Conservation (phyloP, 2,797 vertebrate species). For the Cyclura pinguis region DNA sequence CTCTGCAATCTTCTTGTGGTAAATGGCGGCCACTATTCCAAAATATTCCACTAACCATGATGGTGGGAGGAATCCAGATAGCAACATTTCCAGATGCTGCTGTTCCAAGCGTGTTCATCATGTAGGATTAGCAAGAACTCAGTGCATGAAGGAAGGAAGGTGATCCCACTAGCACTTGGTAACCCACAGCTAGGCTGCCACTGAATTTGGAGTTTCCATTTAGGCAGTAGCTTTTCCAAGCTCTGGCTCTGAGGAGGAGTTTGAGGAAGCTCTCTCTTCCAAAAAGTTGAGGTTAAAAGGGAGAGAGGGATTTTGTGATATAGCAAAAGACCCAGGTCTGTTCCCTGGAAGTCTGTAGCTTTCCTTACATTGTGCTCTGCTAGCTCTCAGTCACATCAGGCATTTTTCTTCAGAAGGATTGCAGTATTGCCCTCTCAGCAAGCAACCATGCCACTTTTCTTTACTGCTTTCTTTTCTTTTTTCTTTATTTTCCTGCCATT, state of each 20-base stretch:
- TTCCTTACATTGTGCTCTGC: not conserved
- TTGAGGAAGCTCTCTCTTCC: too few species aligned
- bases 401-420: slow-evolving; percentile 51
- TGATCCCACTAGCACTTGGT: not conserved
- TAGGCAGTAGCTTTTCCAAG: not conserved
- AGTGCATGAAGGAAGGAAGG: not conserved
- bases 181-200: not conserved
- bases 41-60: not conserved
- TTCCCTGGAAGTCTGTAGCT: not conserved
- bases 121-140: not conserved
- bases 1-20: not conserved
- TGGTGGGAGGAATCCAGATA: too few species aligned
- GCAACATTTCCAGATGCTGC: too few species aligned
- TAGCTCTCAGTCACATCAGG: slow-evolving; percentile 15
- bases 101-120: not conserved
- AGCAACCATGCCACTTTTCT: slow-evolving; percentile 69
- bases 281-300: not conserved
- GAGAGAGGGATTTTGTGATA: too few species aligned
- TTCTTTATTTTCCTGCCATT: slow-evolving; percentile 92
- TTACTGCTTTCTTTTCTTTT: slow-evolving; percentile 82
- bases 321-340: not conserved
- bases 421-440: slow-evolving; percentile 41
- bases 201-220: not conserved
- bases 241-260: not conserved
- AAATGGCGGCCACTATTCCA: too few species aligned